A percentile compares a stretch with the other conserved stretches of the same genome.
Conservation (phyloP, 2,113 vertebrate genomes). For the Hemibagrus wyckioides region DNA sequence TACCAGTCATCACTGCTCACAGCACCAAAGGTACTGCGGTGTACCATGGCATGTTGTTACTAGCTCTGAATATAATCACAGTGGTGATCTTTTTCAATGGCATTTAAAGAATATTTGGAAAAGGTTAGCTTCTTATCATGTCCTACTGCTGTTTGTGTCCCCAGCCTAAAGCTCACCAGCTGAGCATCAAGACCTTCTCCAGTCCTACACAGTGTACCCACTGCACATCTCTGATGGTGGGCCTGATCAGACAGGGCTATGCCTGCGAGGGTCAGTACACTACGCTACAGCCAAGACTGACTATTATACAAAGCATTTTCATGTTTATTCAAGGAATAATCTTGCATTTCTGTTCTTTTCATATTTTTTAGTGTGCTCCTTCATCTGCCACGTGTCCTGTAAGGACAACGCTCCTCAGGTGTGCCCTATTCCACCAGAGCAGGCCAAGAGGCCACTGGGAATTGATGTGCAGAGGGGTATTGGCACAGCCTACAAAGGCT, state of each 20-base stretch:
- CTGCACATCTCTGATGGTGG: constrained; percentile 96
- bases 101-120: not conserved
- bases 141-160: constrained; percentile 44
- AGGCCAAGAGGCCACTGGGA: constrained; percentile 91
- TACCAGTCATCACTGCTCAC: constrained; percentile 79
- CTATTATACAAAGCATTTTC: not conserved
- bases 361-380: constrained; percentile 84
- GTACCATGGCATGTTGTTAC: not conserved
- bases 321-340: not conserved
- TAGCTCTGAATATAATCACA: not conserved
- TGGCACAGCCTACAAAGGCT: constrained; percentile 96
- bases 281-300: not conserved
- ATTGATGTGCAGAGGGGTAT: constrained; percentile 96
- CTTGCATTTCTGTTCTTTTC: not conserved
- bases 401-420: constrained; percentile 90
- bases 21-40: constrained; percentile 84
- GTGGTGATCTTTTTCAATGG: not conserved
- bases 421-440: constrained; percentile 94
- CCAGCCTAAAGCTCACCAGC: constrained; percentile 94
- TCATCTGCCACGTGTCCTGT: constrained; percentile 93
- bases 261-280: constrained; percentile 87
- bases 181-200: constrained; percentile 93
- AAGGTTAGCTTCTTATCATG: not conserved
- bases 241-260: constrained; percentile 91
- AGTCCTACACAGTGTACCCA: constrained; percentile 94